phyloP scores from a whole-genome alignment of 2,113 vertebrate genomes.

The Phalacrocorax pelagicus region DNA sequence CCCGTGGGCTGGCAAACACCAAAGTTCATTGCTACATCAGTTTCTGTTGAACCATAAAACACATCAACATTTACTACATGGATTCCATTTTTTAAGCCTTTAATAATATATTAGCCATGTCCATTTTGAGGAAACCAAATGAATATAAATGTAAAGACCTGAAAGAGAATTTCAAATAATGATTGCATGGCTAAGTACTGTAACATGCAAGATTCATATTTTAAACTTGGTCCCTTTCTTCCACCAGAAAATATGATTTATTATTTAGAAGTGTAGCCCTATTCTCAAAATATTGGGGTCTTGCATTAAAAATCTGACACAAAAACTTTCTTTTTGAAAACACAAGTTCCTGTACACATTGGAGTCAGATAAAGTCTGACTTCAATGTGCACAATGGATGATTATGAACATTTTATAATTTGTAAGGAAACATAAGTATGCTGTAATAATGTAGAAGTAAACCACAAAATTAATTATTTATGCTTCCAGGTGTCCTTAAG shows the following conservation, averaged over 20 bases:
- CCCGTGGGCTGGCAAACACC: background rate
- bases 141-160: constrained; percentile 33
- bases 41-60: constrained; percentile 24
- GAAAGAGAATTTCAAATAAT: constrained; percentile 43
- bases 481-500: background rate
- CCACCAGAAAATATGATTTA: background rate
- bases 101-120: constrained; percentile 44
- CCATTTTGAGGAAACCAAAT: constrained; percentile 3
- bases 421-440: background rate
- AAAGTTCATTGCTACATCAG: background rate
- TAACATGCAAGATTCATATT: background rate
- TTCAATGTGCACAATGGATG: background rate
- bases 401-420: background rate
- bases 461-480: background rate
- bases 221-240: background rate
- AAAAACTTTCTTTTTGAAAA: background rate
- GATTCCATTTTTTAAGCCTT: constrained; percentile 40
- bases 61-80: constrained; percentile 14
- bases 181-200: background rate
- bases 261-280: background rate
- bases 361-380: background rate
- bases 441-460: background rate
- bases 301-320: background rate
- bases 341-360: background rate
- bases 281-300: constrained; percentile 9